A percentile compares a stretch with the other conserved stretches of the same genome.
Conservation (phyloP, 2,888 invertebrate species). For the Eutolmus rufibarbis region DNA sequence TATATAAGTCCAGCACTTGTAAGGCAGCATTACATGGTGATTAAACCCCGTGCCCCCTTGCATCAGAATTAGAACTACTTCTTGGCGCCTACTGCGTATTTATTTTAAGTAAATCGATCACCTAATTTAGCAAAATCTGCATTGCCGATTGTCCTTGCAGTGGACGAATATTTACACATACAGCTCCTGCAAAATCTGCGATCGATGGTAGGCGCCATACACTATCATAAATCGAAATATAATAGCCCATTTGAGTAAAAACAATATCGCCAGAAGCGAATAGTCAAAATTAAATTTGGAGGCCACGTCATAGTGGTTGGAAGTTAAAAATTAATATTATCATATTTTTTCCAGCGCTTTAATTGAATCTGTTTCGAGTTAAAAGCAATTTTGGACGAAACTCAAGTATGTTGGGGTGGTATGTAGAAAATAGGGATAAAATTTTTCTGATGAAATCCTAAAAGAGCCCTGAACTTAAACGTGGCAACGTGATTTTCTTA, state of each 20-base stretch:
- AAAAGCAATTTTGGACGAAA: background rate
- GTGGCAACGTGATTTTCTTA: background rate
- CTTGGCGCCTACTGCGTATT: background rate
- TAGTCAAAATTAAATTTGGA: background rate
- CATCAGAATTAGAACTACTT: background rate
- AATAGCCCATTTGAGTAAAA: background rate
- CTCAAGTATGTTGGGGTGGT: background rate
- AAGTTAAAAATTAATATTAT: background rate
- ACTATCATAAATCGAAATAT: background rate
- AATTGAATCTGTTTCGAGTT: background rate
- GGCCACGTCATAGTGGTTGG: background rate
- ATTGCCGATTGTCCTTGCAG: background rate
- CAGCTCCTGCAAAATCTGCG: background rate
- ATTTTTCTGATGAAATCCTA: background rate
- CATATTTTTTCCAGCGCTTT: background rate
- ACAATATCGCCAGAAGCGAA: background rate
- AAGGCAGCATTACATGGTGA: background rate
- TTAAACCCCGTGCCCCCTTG: background rate
- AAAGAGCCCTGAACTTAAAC: constrained; percentile 7
- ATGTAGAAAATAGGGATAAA: background rate
- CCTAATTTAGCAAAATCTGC: background rate
- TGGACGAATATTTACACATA: background rate
- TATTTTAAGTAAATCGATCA: background rate
- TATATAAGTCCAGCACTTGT: background rate
- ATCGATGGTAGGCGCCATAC: background rate